These are phyloP conservation scores for Melitaea athalia DNA, from an alignment of 2,888 invertebrate genomes.

Conservation along the genomic window DNA sequence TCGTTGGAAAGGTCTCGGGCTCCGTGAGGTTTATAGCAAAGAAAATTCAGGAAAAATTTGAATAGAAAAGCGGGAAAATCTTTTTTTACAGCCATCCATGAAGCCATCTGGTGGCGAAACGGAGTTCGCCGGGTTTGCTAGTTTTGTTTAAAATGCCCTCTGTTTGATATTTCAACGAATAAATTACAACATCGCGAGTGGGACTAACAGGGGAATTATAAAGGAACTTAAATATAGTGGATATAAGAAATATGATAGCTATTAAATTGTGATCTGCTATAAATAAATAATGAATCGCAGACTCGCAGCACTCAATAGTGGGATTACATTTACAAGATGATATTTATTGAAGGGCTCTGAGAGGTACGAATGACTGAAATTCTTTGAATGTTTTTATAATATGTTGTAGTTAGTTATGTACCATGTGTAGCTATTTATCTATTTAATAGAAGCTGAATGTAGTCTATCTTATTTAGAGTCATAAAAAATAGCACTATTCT, in stretches of 20 bases:
- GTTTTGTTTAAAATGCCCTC: neutral
- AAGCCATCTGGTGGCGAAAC: too few relatives aligned
- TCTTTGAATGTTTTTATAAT: conserved; percentile 1
- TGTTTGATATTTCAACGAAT: neutral
- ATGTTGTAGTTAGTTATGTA: neutral
- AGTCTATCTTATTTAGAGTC: too few relatives aligned
- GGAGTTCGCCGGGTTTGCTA: too few relatives aligned
- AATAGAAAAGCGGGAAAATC: too few relatives aligned
- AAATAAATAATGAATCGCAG: conserved; percentile 12
- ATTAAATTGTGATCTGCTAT: conserved; percentile 14
- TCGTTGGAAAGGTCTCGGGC: too few relatives aligned
- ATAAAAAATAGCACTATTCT: too few relatives aligned
- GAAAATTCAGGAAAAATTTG: too few relatives aligned
- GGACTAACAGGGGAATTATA: neutral
- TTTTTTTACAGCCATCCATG: too few relatives aligned
- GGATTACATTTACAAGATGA: conserved; percentile 3
- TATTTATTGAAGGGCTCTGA: conserved; percentile 14
- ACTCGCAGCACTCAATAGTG: conserved; percentile 8
- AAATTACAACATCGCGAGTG: neutral
- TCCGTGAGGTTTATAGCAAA: too few relatives aligned
- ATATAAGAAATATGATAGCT: conserved; percentile 9
- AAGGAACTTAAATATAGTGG: neutral
- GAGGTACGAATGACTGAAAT: neutral
- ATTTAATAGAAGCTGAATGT: too few relatives aligned
- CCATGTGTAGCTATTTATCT: too few relatives aligned